Percentiles rank a stretch among this genome's conserved stretches.
These are phyloP conservation scores for Eublepharis macularius DNA, from an alignment of 2,113 vertebrate genomes.

Conservation along the genomic window DNA sequence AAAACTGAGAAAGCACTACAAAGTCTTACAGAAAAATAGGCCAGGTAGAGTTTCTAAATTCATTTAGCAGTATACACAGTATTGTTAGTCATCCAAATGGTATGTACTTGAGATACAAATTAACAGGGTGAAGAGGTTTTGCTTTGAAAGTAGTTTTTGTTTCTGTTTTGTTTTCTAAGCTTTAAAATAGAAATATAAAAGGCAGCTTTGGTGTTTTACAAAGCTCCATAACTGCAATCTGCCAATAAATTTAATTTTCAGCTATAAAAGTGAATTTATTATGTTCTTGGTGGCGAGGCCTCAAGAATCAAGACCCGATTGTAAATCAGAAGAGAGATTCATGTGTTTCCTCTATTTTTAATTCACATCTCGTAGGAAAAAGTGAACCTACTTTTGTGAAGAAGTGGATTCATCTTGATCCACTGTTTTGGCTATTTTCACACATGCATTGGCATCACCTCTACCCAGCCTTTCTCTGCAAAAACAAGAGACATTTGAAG, in stretches of 20 bases:
- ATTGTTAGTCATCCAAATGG: slow-evolving; percentile 6
- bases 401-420: too few relatives aligned
- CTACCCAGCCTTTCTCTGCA: too few relatives aligned
- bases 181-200: slow-evolving; percentile 27
- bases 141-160: slow-evolving; percentile 4
- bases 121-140: background rate
- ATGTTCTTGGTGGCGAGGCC: background rate
- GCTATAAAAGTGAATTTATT: background rate
- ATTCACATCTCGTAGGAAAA: background rate
- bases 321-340: background rate
- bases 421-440: too few relatives aligned
- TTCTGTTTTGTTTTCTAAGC: slow-evolving; percentile 12
- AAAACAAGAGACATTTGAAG: too few relatives aligned
- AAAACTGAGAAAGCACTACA: background rate
- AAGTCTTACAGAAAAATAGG: slow-evolving; percentile 10
- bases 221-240: slow-evolving; percentile 6
- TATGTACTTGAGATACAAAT: slow-evolving; percentile 24
- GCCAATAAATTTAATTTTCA: slow-evolving; percentile 17
- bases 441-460: too few relatives aligned
- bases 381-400: background rate
- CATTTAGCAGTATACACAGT: background rate
- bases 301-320: background rate
- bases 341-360: background rate
- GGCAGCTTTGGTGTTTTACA: background rate
- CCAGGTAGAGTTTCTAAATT: background rate